Conservation (phyloP, 2,888 invertebrate species). For the Leucophenga maculata region DNA sequence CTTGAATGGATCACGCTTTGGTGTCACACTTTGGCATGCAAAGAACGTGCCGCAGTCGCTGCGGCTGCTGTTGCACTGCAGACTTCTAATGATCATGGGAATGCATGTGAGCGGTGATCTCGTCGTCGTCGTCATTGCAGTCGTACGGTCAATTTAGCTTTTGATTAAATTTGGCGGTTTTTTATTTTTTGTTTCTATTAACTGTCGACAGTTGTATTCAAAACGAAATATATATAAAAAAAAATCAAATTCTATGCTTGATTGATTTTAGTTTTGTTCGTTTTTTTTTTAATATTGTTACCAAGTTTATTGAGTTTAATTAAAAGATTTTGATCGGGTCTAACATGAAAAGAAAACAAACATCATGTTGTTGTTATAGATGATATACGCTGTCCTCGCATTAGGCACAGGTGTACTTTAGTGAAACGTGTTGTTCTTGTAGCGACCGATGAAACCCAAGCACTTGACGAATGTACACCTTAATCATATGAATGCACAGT, state of each 20-base stretch:
- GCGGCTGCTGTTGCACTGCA: not conserved
- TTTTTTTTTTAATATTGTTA: slow-evolving; percentile 44
- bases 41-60: slow-evolving; percentile 45
- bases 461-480: too few relatives aligned
- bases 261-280: slow-evolving; percentile 19
- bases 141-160: slow-evolving; percentile 7
- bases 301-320: slow-evolving; percentile 44
- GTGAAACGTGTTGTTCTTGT: too few relatives aligned
- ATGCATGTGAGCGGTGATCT: slow-evolving; percentile 39
- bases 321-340: too few relatives aligned
- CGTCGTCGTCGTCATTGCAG: not conserved
- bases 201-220: slow-evolving; percentile 1
- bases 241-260: not conserved
- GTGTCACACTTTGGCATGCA: slow-evolving; percentile 59
- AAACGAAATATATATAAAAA: not conserved
- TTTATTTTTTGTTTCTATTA: slow-evolving; percentile 27
- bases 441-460: too few relatives aligned
- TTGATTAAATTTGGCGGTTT: slow-evolving; percentile 11
- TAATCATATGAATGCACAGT: too few relatives aligned
- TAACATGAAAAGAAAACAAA: too few relatives aligned
- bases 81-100: slow-evolving; percentile 42
- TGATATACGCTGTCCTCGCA: too few relatives aligned
- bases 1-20: slow-evolving; percentile 50
- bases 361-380: too few relatives aligned
- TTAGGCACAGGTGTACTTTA: too few relatives aligned